phyloP scores from a whole-genome alignment of 23 tunicate species.

The Ascidia mentula region DNA sequence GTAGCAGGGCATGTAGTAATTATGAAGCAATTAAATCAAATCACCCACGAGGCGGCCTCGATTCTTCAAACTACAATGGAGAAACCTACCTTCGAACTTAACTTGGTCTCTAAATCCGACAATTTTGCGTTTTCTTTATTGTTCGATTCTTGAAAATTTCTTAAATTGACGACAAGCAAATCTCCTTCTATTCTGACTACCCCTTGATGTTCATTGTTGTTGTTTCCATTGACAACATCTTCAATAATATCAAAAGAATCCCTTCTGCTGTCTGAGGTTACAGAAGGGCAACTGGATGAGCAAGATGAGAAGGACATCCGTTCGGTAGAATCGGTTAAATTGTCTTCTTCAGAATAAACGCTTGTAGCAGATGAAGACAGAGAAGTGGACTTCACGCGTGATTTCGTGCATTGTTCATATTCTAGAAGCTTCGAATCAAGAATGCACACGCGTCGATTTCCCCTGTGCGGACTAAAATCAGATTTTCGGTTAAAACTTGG shows the following conservation, averaged over 20 bases:
- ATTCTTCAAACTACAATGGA: no score
- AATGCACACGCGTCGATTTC: conserved; percentile 13
- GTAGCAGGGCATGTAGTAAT: no score
- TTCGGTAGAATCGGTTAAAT: background rate
- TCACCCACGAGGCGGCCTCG: no score
- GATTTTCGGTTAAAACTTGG: background rate
- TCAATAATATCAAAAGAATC: background rate
- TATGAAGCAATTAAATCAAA: no score
- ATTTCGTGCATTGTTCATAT: conserved; percentile 20
- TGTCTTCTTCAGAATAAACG: conserved; percentile 58
- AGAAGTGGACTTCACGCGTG: conserved; percentile 52
- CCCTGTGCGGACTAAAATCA: background rate
- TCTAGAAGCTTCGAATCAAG: conserved; percentile 31
- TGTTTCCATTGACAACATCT: background rate
- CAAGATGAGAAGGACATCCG: conserved; percentile 33
- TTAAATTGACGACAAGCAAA: conserved; percentile 23
- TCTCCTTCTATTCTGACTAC: conserved; percentile 28
- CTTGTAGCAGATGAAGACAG: conserved; percentile 74
- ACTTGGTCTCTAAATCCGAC: no score
- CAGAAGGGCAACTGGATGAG: conserved; percentile 40
- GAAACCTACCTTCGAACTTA: no score
- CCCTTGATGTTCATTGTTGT: conserved; percentile 10
- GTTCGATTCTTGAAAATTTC: conserved; percentile 10
- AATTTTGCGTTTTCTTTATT: no score
- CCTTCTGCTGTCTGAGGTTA: background rate